Percentiles rank a stretch among this genome's conserved stretches.
These are phyloP conservation scores for Barbus barbus DNA, from an alignment of 2,113 vertebrate species.

Conservation along the genomic window DNA sequence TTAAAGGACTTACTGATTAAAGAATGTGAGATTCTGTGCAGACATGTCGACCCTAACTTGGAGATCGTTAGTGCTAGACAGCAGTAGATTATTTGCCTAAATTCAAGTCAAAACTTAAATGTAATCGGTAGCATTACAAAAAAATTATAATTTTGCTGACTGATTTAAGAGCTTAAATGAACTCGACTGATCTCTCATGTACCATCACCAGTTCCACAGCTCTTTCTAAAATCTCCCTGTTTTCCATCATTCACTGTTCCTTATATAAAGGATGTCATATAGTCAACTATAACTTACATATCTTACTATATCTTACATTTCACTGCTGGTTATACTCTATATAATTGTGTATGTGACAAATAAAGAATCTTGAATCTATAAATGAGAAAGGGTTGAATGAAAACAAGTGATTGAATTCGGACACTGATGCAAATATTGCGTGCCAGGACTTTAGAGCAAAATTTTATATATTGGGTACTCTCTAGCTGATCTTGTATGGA, in stretches of 20 bases:
- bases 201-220: not conserved
- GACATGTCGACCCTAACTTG: not conserved
- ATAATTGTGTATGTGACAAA: too few species aligned
- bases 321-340: too few species aligned
- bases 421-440: not conserved
- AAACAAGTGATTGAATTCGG: too few species aligned
- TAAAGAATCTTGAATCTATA: too few species aligned
- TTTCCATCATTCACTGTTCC: not conserved
- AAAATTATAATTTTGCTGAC: not conserved
- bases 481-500: not conserved
- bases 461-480: not conserved
- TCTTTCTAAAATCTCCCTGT: not conserved
- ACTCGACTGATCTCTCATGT: not conserved
- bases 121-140: not conserved
- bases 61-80: not conserved
- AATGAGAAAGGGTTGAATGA: too few species aligned
- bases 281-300: too few species aligned
- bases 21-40: not conserved
- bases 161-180: not conserved
- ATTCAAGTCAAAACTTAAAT: not conserved
- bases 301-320: too few species aligned
- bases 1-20: conserved; percentile 27
- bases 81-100: not conserved
- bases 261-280: too few species aligned
- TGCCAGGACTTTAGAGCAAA: not conserved